Evolutionary conservation across 2,797 vertebrate species (phyloP), one percentile per base, ranked within the genome.

Genomic region (Selene dorsalis): DNA sequence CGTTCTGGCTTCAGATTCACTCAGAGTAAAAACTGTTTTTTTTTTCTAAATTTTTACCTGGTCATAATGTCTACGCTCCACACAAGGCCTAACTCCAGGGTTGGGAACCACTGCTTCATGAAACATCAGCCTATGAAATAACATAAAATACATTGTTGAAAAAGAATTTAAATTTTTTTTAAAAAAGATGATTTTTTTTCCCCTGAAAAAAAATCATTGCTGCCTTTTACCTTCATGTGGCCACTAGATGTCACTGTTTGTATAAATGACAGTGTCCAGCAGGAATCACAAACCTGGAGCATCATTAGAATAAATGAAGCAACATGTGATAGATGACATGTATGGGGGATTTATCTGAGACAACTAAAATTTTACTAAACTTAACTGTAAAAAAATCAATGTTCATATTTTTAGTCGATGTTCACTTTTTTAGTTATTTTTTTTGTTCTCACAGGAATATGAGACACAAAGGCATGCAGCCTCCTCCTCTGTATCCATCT

Each of bases 171-270:
- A 35, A 35, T 35, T n/a, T n/a, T n/a, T n/a, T n/a, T n/a, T 8
- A 35, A 35, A 9, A 35, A 35, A 35, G 7, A 35, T 32, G 30
- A 32, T 32, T 32, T 5, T 32, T 39, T 9, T 69, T n/a, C 4
- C 14, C 26, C 24, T 4, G 3, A 45, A 16, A n/a, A 16, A n/a
- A 17, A 3, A 2, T 6, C 47, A 39, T 24, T 41, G 20, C 39
- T 64, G 14, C 10, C 13, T n/a, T 53, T 45, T 22, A 28, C 0
- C 30, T 16, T 60, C 35, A 1, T n/a, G 13, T 69, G 66, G 35
- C 87, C 93, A 90, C 91, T 84, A 86, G 90, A 69, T 85, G 91
- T 3, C 89, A 58, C 72, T 88, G 83, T 88, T 84, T 79, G 66
- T 57, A 14, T 24, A 68, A 78, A 89, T 77, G 63, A 38, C 56